Base-by-base conservation (phyloP, 2,113 vertebrate genomes). In the Bettongia penicillata region DNA sequence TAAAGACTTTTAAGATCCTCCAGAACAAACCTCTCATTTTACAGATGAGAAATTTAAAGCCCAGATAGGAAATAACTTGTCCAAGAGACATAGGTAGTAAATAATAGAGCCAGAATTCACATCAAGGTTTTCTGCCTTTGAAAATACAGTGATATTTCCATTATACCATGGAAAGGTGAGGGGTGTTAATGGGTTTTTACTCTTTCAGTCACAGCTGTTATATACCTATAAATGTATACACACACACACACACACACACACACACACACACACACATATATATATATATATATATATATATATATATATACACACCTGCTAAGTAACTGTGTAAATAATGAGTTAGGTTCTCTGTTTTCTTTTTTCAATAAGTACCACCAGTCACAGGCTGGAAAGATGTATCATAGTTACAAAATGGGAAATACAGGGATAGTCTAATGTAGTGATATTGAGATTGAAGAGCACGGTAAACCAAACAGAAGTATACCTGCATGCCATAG, bases 381-480 rank as follows among this genome's bases (percentile, higher is more conserved):
- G 48, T 47, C 6, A 2, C 4, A 0, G 2, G 3, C n/a, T 1
- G 4, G 89, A n/a, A 50, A 90, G 61, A 89, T 43, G 0, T 0
- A 22, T 19, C 25, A n/a, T 8, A 23, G 61, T 43, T n/a, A 50
- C 0, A 8, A 25, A 91, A 48, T 9, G 77, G 89, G 8, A 11
- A 0, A 0, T 1, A 6, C 25, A 61, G 91, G 26, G 55, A 4
- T 1, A 19, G 16, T 51, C 19, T 3, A 26, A 8, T 0, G 31
- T 24, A 6, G 24, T 5, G 11, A 90, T 37, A 37, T 68, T 31
- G 8, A 84, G n/a, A n/a, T 43, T 84, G 19, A 84, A 43, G 7
- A 84, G n/a, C 37, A 84, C 68, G 43, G 16, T 84, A 22, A 84
- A 84, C 2, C n/a, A 43, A 77, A 43, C 68, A 77, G 19, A 19